Evolutionary conservation across 2,797 vertebrate species (phyloP).

Genomic region (Macropus fuliginosus): DNA sequence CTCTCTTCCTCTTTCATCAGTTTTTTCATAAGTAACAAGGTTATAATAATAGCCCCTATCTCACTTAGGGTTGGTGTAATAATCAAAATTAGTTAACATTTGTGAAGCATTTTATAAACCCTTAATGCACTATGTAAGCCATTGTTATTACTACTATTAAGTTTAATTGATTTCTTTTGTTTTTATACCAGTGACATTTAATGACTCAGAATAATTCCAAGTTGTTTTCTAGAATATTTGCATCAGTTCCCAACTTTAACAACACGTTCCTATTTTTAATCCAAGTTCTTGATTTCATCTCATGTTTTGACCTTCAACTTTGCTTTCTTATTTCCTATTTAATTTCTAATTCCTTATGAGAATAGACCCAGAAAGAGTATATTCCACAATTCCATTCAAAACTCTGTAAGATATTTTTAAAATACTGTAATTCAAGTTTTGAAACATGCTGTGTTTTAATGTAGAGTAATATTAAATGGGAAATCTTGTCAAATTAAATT

Average conservation of each 20-base stretch:
- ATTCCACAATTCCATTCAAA: not conserved
- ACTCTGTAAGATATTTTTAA: not conserved
- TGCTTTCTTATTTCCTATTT: not conserved
- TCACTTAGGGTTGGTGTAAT: not conserved
- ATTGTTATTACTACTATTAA: not conserved
- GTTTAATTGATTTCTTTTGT: not conserved
- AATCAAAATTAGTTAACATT: not conserved
- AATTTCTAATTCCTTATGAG: not conserved
- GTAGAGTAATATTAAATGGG: not conserved
- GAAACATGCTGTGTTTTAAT: not conserved
- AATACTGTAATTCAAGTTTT: not conserved
- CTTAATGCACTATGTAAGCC: not conserved
- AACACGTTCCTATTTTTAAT: not conserved
- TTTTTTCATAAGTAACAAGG: not conserved
- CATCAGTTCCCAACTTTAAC: not conserved
- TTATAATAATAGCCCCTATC: not conserved
- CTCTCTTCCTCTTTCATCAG: not conserved
- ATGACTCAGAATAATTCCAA: not conserved
- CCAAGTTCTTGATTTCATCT: not conserved
- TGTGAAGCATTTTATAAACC: not conserved
- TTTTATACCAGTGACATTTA: not conserved
- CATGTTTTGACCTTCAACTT: not conserved
- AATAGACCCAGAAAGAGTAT: not conserved
- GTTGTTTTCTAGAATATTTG: not conserved
- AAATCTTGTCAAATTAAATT: not conserved